Conservation (phyloP, 2,113 vertebrate species). For the Cinclus mexicanus region DNA sequence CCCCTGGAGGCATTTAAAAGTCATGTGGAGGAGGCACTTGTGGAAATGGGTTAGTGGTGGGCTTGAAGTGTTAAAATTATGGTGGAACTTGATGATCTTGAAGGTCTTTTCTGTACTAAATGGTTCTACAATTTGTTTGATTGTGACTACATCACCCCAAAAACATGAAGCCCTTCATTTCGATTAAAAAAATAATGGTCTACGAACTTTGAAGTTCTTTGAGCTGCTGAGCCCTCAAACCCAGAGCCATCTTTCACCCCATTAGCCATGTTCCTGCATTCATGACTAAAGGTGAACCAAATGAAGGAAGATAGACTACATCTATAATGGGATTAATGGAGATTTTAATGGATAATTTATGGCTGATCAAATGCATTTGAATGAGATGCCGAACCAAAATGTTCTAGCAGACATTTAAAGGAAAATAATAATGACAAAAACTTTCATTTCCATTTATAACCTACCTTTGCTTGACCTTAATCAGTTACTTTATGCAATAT, state of each 20-base stretch:
- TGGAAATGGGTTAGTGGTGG: too few relatives aligned
- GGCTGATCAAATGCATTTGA: neutral
- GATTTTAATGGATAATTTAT: constrained; percentile 23
- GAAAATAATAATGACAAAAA: constrained; percentile 50
- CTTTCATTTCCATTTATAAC: constrained; percentile 56
- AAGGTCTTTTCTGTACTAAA: neutral
- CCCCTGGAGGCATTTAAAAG: neutral
- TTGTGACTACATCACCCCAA: neutral
- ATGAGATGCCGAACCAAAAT: neutral
- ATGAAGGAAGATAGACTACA: neutral
- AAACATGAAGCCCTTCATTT: neutral
- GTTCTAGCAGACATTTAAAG: constrained; percentile 6
- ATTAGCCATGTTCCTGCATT: neutral
- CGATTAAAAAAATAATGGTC: neutral
- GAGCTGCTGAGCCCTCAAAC: neutral
- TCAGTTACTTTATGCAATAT: constrained; percentile 51
- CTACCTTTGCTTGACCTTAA: constrained; percentile 52
- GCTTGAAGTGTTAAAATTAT: neutral
- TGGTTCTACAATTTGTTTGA: neutral
- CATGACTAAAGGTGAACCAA: neutral
- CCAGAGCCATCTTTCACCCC: neutral
- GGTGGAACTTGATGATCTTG: neutral
- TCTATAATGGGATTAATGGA: constrained; percentile 25
- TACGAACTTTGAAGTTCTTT: neutral
- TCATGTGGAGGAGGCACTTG: rapidly evolving